phyloP scores from a whole-genome alignment of 2,113 vertebrate species.

The Cebus imitator region DNA sequence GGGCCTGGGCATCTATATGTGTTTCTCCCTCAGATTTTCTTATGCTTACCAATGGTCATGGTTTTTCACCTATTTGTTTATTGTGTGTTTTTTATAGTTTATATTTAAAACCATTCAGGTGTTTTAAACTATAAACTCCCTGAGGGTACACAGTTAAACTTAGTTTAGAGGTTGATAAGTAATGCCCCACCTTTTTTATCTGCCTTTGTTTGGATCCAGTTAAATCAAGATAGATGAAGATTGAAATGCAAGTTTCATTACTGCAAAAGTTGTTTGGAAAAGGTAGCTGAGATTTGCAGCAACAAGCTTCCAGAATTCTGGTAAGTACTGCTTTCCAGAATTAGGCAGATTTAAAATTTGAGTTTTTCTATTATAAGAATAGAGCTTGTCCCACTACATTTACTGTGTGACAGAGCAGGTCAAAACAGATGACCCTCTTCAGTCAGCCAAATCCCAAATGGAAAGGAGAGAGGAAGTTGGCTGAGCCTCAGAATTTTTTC shows the following conservation, averaged over 20 bases:
- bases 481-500: background rate
- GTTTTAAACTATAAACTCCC: background rate
- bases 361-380: background rate
- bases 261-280: background rate
- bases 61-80: background rate
- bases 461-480: background rate
- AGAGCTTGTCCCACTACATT: background rate
- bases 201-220: slow-evolving; percentile 13
- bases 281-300: background rate
- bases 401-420: background rate
- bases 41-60: background rate
- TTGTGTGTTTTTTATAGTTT: background rate
- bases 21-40: background rate
- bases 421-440: background rate
- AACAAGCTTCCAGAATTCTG: background rate
- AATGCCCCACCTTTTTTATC: background rate
- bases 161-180: background rate
- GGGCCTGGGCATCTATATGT: background rate
- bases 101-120: background rate
- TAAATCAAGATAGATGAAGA: background rate
- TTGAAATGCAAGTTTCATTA: background rate
- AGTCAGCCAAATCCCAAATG: background rate
- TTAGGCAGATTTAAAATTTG: background rate
- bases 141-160: background rate
- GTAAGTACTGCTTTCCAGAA: background rate